A percentile compares a stretch with the other conserved stretches of the same genome.
Evolutionary conservation across 2,888 invertebrate species (phyloP).

Genomic region (Brachyopa scutellaris): DNA sequence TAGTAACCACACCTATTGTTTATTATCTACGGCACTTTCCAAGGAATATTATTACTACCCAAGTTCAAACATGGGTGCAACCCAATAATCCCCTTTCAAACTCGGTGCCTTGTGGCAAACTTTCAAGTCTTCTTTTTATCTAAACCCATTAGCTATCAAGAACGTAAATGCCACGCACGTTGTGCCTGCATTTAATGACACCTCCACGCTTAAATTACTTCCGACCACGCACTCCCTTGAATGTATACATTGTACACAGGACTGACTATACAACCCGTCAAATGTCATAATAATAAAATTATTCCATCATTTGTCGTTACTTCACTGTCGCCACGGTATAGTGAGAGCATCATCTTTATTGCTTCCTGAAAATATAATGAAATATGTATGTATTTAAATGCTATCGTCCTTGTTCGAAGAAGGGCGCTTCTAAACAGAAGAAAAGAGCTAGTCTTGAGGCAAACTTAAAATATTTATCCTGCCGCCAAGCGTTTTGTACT

Average conservation of each 20-base stretch:
- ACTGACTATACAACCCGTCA: conserved; percentile 10
- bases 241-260: too few species aligned
- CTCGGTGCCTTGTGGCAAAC: conserved; percentile 29
- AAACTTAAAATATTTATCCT: conserved; percentile 64
- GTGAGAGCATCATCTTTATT: neutral
- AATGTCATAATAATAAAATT: conserved; percentile 57
- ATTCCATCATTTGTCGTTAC: conserved; percentile 56
- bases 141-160: conserved; percentile 9
- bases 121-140: neutral
- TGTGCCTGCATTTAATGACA: conserved; percentile 59
- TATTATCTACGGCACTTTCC: too few species aligned
- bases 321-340: neutral
- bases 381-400: conserved; percentile 64
- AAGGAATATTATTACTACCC: too few species aligned
- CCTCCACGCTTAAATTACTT: conserved; percentile 15
- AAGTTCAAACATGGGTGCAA: conserved; percentile 33
- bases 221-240: neutral
- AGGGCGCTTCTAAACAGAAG: neutral
- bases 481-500: conserved; percentile 55
- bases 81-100: conserved; percentile 42
- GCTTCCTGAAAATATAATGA: conserved; percentile 68
- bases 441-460: conserved; percentile 33
- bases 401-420: neutral
- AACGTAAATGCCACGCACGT: neutral
- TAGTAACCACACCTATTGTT: conserved; percentile 25